phyloP scores from a whole-genome alignment of 2,113 vertebrate species.

The Triplophysa rosa region DNA sequence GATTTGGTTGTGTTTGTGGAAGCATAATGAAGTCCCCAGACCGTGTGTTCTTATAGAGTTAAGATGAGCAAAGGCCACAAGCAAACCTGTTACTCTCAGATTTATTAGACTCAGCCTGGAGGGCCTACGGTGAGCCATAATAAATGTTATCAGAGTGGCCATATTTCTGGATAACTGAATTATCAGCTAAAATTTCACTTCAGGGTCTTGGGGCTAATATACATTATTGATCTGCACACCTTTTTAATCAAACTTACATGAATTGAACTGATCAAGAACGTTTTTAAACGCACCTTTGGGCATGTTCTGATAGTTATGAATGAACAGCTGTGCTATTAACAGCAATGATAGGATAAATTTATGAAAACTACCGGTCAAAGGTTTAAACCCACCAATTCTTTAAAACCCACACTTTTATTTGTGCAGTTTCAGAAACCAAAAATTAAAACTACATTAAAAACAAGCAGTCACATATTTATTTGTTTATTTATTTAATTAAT shows the following conservation, averaged over 20 bases:
- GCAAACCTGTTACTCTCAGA: constrained; percentile 71
- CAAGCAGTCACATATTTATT: too few species aligned
- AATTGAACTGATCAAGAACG: constrained; percentile 50
- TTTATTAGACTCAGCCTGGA: constrained; percentile 63
- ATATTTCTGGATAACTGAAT: constrained; percentile 69
- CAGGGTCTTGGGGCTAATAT: constrained; percentile 73
- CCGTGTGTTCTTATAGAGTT: constrained; percentile 64
- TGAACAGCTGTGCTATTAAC: constrained; percentile 8
- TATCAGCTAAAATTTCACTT: constrained; percentile 65
- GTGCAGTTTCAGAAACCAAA: too few species aligned
- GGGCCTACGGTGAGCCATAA: constrained; percentile 65
- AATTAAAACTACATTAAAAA: too few species aligned
- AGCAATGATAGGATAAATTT: constrained; percentile 20
- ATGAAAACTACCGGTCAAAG: background rate
- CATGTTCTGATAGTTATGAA: constrained; percentile 19
- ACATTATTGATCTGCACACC: constrained; percentile 51
- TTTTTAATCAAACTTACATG: constrained; percentile 71
- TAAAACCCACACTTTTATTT: too few species aligned
- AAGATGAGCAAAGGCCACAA: constrained; percentile 57
- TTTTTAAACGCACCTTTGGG: constrained; percentile 33
- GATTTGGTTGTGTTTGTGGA: constrained; percentile 65
- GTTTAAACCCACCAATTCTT: too few species aligned
- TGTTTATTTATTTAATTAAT: too few species aligned
- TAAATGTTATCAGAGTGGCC: constrained; percentile 73
- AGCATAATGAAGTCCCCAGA: constrained; percentile 68